Conservation (phyloP, 2,113 vertebrate genomes). For the Herpetotheres cachinnans region DNA sequence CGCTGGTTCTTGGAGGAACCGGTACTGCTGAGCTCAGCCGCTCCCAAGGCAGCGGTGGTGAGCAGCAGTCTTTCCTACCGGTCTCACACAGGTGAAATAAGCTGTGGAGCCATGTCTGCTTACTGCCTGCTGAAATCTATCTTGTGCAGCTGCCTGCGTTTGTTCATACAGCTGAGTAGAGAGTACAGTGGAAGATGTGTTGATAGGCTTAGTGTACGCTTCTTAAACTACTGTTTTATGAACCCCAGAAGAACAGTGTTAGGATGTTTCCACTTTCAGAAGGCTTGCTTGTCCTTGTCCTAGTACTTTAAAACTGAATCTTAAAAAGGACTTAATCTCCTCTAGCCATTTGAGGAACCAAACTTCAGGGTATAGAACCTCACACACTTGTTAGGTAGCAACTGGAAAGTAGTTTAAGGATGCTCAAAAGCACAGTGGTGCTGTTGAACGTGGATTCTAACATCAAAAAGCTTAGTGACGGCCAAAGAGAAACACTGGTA, state of each 20-base stretch:
- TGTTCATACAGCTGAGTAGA: not conserved
- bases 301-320: not conserved
- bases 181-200: accelerated
- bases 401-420: not conserved
- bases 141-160: not conserved
- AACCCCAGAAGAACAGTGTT: not conserved
- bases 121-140: not conserved
- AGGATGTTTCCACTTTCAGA: not conserved
- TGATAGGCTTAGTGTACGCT: not conserved
- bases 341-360: not conserved
- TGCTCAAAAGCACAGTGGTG: not conserved
- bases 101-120: not conserved
- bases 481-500: not conserved
- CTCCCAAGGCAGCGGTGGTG: not conserved
- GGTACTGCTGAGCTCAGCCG: not conserved
- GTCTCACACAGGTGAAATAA: not conserved
- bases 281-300: not conserved
- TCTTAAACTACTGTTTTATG: not conserved
- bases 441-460: not conserved
- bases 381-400: not conserved
- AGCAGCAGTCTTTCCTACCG: not conserved
- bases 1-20: not conserved
- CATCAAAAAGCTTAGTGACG: not conserved
- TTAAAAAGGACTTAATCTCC: not conserved
- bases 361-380: not conserved